Percentiles rank a stretch among this genome's conserved stretches.
Evolutionary conservation across 2,797 vertebrate genomes (phyloP).

Genomic region (Muraenolepis orangiensis): DNA sequence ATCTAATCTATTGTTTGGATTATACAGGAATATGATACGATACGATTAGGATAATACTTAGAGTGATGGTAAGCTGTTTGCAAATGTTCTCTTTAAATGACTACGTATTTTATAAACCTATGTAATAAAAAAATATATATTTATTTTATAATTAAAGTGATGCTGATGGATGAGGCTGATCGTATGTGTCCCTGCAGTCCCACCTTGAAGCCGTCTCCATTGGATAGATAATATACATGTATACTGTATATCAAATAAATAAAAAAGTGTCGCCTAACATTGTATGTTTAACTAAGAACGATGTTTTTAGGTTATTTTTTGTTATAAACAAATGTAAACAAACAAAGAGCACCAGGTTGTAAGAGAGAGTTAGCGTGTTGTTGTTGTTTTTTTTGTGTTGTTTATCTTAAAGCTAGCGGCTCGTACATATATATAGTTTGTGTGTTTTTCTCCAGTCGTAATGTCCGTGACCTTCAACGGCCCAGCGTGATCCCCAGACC

Average conservation of each 20-base stretch:
- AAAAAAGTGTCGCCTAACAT: neutral
- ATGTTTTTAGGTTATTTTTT: neutral
- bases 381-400: constrained; percentile 11
- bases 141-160: neutral
- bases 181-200: neutral
- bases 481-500: constrained; percentile 27
- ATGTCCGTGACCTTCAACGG: constrained; percentile 48
- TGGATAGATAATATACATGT: too few relatives aligned
- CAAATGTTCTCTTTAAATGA: neutral
- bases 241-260: too few relatives aligned
- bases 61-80: neutral
- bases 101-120: neutral
- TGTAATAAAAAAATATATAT: neutral
- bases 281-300: constrained; percentile 20
- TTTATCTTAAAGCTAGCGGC: too few relatives aligned
- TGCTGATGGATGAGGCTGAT: neutral
- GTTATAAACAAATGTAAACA: neutral
- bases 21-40: too few relatives aligned
- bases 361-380: neutral
- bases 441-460: constrained; percentile 36
- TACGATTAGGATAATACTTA: neutral
- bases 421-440: constrained; percentile 23
- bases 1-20: too few relatives aligned
- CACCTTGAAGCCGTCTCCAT: neutral
- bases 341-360: neutral